Percentiles rank a stretch among this genome's conserved stretches.
phyloP scores from a whole-genome alignment of 2,113 vertebrate species.

The Penelope pileata region DNA sequence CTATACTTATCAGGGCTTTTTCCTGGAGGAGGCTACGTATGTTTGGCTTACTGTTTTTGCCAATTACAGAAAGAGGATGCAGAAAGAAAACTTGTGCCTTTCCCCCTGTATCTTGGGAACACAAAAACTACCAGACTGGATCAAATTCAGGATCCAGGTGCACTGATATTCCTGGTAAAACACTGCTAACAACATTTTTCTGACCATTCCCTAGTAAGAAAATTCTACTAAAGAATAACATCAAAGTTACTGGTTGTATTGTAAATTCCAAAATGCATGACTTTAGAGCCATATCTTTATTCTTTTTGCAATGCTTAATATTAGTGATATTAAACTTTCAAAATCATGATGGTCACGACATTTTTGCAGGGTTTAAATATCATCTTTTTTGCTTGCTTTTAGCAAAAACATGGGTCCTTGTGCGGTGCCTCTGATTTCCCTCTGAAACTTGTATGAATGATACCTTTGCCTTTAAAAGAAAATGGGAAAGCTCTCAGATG shows the following conservation, averaged over 20 bases:
- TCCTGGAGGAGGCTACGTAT: conserved; percentile 39
- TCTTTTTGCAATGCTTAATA: background rate
- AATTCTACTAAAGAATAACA: background rate
- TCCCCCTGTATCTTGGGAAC: background rate
- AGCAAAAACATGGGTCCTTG: background rate
- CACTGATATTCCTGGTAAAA: background rate
- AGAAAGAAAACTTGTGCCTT: background rate
- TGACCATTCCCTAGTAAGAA: background rate
- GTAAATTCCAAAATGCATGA: background rate
- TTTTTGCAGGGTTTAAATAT: background rate
- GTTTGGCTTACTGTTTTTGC: conserved; percentile 33
- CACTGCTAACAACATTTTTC: background rate
- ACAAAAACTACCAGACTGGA: background rate
- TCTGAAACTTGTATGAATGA: background rate
- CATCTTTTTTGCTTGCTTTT: background rate
- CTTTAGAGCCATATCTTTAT: background rate
- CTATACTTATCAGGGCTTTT: conserved; percentile 32
- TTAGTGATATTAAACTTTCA: background rate
- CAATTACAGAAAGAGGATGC: conserved; percentile 46
- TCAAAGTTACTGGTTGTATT: background rate
- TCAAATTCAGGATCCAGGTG: background rate
- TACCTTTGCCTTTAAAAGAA: background rate
- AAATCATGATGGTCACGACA: background rate
- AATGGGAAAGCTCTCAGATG: background rate
- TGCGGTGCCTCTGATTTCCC: background rate